Evolutionary conservation across 2,113 vertebrate genomes (phyloP), one percentile per base, ranked within the genome.

Genomic region (Elachura formosa): DNA sequence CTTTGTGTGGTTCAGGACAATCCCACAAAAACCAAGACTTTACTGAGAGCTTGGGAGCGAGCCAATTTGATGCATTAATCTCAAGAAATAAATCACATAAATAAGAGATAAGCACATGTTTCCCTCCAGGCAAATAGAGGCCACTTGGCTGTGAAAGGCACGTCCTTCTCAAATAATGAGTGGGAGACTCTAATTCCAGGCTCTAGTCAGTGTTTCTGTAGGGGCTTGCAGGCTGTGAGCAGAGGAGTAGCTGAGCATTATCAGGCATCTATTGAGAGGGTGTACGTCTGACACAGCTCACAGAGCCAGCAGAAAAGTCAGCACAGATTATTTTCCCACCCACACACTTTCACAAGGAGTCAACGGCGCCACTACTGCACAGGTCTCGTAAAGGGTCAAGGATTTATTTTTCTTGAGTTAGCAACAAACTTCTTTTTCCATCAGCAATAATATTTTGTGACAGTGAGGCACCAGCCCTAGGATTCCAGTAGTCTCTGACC

Each of bases 111-210:
- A 96, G 90, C 77, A 76, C 83, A 79, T 76, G 79, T 58, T 93
- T 88, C 46, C 56, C 84, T 74, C 69, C 62, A 43, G 85, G 90
- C 84, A 87, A 87, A 78, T 22, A 69, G 96, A 84, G 94, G 95
- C 93, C 81, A 51, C 87, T 96, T 96, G 96, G 95, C 96, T 96
- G 96, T 97, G 96, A 97, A 96, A 91, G 93, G 77, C 78, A 25
- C 6, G 20, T 94, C 93, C 94, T 87, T 92, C 84, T 66, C 81
- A 82, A 84, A 45, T 76, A 87, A 58, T 63, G 94, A 95, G 96
- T 87, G 90, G 96, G 96, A 96, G 89, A 76, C 74, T 72, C 56
- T 69, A 66, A 90, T 92, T 89, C 78, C 54, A 29, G 68, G 41
- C 81, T 83, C 1, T 54, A 85, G 78, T 56, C 17, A 11, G 49